Evolutionary conservation across 2,797 vertebrate species (phyloP).

Genomic region (Myiothlypis chrysogaster): DNA sequence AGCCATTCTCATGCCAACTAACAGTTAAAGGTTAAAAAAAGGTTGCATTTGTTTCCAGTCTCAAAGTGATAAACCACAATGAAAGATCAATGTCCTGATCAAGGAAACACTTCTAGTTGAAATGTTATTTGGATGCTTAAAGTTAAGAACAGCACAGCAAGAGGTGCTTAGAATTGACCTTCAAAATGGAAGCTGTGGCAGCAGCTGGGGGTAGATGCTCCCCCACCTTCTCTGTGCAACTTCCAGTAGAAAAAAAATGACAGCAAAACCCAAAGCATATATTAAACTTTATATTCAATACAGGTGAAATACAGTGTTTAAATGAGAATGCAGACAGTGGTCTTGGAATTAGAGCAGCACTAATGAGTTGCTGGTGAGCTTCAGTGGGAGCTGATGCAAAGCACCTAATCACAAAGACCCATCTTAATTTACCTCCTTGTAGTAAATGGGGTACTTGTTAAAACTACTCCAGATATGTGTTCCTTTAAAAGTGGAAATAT

Average conservation of each 20-base stretch:
- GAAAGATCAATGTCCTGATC: not conserved
- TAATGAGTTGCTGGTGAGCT: not conserved
- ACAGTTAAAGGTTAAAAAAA: not conserved
- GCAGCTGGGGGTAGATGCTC: not conserved
- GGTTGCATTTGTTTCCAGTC: not conserved
- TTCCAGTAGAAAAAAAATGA: not conserved
- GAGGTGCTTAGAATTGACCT: not conserved
- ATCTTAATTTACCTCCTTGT: not conserved
- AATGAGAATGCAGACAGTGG: not conserved
- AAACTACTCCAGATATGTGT: not conserved
- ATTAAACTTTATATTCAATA: not conserved
- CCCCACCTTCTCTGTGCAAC: not conserved
- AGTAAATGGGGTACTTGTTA: not conserved
- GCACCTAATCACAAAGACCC: not conserved
- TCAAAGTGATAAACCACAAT: not conserved
- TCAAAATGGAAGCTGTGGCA: accelerated
- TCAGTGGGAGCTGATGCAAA: not conserved
- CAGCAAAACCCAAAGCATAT: not conserved
- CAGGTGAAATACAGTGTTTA: not conserved
- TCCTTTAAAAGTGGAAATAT: not conserved
- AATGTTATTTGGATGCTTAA: not conserved
- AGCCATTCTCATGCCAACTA: not conserved
- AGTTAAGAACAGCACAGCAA: not conserved
- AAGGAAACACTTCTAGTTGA: not conserved
- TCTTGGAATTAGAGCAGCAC: not conserved